phyloP scores from a whole-genome alignment of 2,888 invertebrate genomes.

The Caenorhabditis parvicauda region DNA sequence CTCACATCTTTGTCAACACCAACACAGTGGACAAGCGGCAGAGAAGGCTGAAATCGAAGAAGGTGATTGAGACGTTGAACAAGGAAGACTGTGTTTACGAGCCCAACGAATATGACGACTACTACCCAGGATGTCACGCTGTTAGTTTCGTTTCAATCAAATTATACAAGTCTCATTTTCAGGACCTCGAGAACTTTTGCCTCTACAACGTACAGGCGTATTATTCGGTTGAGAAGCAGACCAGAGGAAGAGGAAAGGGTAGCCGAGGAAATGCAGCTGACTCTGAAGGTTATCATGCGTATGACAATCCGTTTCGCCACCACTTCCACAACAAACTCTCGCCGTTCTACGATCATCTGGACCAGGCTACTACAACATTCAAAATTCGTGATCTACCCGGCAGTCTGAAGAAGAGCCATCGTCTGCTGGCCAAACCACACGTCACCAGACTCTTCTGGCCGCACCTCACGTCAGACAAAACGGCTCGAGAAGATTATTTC shows the following conservation, averaged over 20 bases:
- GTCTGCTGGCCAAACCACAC: too few relatives aligned
- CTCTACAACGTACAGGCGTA: not conserved
- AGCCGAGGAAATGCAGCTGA: not conserved
- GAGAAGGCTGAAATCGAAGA: not conserved
- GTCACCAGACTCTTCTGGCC: not conserved
- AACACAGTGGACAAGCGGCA: not conserved
- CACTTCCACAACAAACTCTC: not conserved
- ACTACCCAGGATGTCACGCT: not conserved
- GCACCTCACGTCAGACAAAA: not conserved
- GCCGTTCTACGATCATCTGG: not conserved
- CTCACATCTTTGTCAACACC: not conserved
- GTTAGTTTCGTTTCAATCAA: not conserved
- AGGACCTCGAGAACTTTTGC: not conserved
- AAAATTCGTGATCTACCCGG: too few relatives aligned
- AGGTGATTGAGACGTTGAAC: too few relatives aligned
- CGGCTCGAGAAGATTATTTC: conserved; percentile 1
- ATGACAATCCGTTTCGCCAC: not conserved
- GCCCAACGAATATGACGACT: not conserved
- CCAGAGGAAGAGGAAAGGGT: not conserved
- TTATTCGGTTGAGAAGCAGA: not conserved
- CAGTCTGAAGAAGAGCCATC: too few relatives aligned
- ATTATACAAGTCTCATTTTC: conserved; percentile 1
- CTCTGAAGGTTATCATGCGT: not conserved
- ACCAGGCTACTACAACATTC: not conserved
- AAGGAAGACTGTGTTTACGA: too few relatives aligned